A percentile compares a stretch with the other conserved stretches of the same genome.
phyloP scores from a whole-genome alignment of 2,888 invertebrate genomes.

The Sisyra nigra region DNA sequence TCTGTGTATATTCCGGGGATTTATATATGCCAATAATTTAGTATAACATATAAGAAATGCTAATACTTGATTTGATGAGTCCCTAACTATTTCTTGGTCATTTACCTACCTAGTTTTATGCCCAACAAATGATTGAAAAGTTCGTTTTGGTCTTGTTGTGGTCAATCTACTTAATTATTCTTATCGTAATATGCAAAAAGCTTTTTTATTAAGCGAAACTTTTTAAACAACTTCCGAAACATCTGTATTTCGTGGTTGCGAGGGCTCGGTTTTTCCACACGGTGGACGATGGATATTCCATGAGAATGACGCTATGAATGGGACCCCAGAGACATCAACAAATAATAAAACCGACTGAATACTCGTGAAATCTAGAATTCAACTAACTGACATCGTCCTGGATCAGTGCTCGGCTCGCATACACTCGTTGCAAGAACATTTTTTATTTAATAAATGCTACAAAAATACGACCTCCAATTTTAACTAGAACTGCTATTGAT shows the following conservation, averaged over 20 bases:
- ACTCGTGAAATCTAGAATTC: constrained; percentile 16
- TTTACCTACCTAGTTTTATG: too few relatives aligned
- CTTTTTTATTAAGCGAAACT: too few relatives aligned
- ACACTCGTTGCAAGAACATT: neutral
- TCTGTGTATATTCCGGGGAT: too few relatives aligned
- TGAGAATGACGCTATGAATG: constrained; percentile 4
- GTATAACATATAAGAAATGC: too few relatives aligned
- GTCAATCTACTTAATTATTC: too few relatives aligned
- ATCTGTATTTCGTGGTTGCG: neutral
- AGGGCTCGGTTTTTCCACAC: neutral
- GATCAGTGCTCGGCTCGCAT: neutral
- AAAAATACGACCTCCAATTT: neutral
- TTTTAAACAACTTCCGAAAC: neutral
- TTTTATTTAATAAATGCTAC: neutral
- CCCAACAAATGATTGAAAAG: too few relatives aligned
- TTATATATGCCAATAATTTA: too few relatives aligned
- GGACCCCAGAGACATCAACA: constrained; percentile 12
- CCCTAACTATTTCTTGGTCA: too few relatives aligned
- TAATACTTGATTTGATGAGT: too few relatives aligned
- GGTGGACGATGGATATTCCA: neutral
- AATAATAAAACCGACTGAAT: constrained; percentile 22
- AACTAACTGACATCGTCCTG: constrained; percentile 15
- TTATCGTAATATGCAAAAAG: too few relatives aligned
- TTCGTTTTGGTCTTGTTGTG: too few relatives aligned
- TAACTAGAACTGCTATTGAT: neutral